Percentiles rank a stretch among this genome's conserved stretches.
These are phyloP conservation scores for Bombus cullumanus DNA, from an alignment of 1,140 invertebrate species.

Conservation along the genomic window DNA sequence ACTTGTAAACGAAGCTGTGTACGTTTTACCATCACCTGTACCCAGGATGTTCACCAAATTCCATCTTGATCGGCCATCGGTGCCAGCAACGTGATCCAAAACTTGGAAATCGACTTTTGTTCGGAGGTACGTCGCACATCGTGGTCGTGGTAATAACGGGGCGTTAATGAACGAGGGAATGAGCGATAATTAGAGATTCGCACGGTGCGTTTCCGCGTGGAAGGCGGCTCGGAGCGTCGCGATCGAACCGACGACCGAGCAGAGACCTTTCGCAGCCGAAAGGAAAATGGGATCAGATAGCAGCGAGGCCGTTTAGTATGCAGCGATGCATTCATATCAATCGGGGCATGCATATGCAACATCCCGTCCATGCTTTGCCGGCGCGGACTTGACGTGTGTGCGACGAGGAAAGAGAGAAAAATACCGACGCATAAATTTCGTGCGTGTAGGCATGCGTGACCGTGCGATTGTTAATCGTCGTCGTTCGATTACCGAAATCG, in stretches of 20 bases:
- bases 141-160: background rate
- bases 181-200: conserved; percentile 71
- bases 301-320: conserved; percentile 76
- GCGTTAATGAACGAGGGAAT: conserved; percentile 59
- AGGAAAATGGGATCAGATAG: conserved; percentile 79
- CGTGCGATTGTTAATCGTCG: conserved; percentile 77
- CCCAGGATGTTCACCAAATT: too few species aligned
- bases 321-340: conserved; percentile 83
- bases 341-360: conserved; percentile 81
- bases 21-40: too few species aligned
- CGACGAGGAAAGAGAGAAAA: conserved; percentile 44
- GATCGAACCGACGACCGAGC: conserved; percentile 34
- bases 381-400: conserved; percentile 49
- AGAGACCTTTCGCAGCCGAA: conserved; percentile 71
- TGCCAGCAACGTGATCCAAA: too few species aligned
- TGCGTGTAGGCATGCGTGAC: conserved; percentile 70
- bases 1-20: too few species aligned
- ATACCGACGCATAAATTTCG: conserved; percentile 78
- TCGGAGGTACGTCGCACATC: background rate
- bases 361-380: conserved; percentile 57
- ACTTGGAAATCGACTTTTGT: background rate
- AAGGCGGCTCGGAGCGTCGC: conserved; percentile 23
- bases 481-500: conserved; percentile 61
- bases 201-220: conserved; percentile 66
- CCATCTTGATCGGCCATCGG: too few species aligned